phyloP scores from a whole-genome alignment of 2,113 vertebrate species.

The Prolemur simus region DNA sequence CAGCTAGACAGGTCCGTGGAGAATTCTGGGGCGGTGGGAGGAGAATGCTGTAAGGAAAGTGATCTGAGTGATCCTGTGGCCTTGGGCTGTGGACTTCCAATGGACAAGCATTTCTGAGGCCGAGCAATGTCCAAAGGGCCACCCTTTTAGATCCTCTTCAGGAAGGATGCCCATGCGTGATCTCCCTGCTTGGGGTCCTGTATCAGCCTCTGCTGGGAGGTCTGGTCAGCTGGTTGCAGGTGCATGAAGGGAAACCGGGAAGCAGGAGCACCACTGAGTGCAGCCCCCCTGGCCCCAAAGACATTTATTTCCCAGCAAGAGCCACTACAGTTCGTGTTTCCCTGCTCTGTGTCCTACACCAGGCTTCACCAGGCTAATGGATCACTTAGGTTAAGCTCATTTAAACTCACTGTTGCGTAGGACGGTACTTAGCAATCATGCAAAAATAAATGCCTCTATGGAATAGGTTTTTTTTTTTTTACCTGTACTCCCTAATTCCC shows the following conservation, averaged over 20 bases:
- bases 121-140: not conserved
- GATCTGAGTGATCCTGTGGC: not conserved
- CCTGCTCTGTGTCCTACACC: not conserved
- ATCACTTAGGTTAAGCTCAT: conserved; percentile 17
- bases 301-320: not conserved
- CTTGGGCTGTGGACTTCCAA: not conserved
- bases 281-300: not conserved
- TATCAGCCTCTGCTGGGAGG: not conserved
- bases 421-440: not conserved
- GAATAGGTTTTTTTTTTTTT: not conserved
- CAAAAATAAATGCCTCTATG: not conserved
- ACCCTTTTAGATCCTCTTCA: not conserved
- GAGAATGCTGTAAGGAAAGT: not conserved
- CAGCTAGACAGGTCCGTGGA: not conserved
- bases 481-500: not conserved
- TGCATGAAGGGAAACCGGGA: not conserved
- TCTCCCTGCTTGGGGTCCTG: not conserved
- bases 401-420: not conserved
- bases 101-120: not conserved
- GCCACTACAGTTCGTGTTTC: not conserved
- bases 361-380: not conserved
- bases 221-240: not conserved
- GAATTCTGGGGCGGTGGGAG: not conserved
- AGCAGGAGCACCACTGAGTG: not conserved
- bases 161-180: no score